Evolutionary conservation across 2,888 invertebrate genomes (phyloP).

Genomic region (Macaria liturata): DNA sequence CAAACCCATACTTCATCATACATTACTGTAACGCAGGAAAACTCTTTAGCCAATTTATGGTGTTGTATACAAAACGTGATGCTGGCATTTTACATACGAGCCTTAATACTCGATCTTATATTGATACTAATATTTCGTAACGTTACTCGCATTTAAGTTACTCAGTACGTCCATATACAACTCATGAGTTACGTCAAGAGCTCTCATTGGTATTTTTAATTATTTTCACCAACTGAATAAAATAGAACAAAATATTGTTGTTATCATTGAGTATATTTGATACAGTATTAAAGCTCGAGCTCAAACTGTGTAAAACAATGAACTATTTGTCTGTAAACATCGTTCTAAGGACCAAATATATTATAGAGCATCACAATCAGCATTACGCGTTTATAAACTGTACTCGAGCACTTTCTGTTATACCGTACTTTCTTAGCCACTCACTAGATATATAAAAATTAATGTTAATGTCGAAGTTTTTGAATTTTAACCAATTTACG

Average conservation of each 20-base stretch:
- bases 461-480: slow-evolving; percentile 50
- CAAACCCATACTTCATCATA: slow-evolving; percentile 21
- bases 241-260: too few species aligned
- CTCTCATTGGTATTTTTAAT: too few species aligned
- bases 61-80: slow-evolving; percentile 3
- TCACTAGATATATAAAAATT: slow-evolving; percentile 53
- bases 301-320: too few species aligned
- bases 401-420: slow-evolving; percentile 63
- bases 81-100: slow-evolving; percentile 1
- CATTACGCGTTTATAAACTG: slow-evolving; percentile 34
- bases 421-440: slow-evolving; percentile 51
- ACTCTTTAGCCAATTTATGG: slow-evolving; percentile 6
- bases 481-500: slow-evolving; percentile 62
- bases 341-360: slow-evolving; percentile 2
- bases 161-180: too few species aligned
- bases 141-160: too few species aligned
- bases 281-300: too few species aligned
- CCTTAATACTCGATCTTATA: too few species aligned
- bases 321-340: not conserved
- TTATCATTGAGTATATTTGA: too few species aligned
- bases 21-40: slow-evolving; percentile 4
- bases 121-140: too few species aligned
- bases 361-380: slow-evolving; percentile 8
- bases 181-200: too few species aligned
- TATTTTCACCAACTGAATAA: too few species aligned